Conservation (phyloP, 2,888 invertebrate species). For the Phoenoteleia sp. region DNA sequence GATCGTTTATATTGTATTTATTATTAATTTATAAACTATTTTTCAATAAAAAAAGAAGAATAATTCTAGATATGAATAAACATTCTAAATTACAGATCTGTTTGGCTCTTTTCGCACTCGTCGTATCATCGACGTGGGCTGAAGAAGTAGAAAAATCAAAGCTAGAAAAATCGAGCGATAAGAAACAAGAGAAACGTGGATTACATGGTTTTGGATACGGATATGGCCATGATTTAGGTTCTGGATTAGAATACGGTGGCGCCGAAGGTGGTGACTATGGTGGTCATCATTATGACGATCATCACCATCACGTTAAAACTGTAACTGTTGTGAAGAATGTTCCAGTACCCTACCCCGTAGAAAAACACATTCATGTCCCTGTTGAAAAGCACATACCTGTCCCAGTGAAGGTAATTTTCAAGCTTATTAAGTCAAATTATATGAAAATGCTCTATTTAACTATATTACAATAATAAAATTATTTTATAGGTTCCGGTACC, state of each 20-base stretch:
- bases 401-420: slow-evolving; percentile 86
- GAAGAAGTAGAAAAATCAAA: slow-evolving; percentile 87
- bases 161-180: slow-evolving; percentile 88
- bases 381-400: slow-evolving; percentile 90
- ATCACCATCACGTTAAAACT: slow-evolving; percentile 88
- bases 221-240: slow-evolving; percentile 92
- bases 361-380: slow-evolving; percentile 90
- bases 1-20: too few species aligned
- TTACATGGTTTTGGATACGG: slow-evolving; percentile 93
- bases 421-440: too few species aligned
- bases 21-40: too few species aligned
- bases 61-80: too few species aligned
- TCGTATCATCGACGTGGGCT: slow-evolving; percentile 89
- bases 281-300: slow-evolving; percentile 80
- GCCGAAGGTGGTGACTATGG: slow-evolving; percentile 86
- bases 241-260: slow-evolving; percentile 85
- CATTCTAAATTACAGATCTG: slow-evolving; percentile 88
- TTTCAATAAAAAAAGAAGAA: too few species aligned
- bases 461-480: too few species aligned
- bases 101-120: slow-evolving; percentile 92
- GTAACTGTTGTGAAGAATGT: slow-evolving; percentile 90
- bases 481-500: slow-evolving; percentile 86
- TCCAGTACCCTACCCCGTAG: slow-evolving; percentile 90
- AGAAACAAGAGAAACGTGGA: slow-evolving; percentile 94
- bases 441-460: too few species aligned